Evolutionary conservation across 2,113 vertebrate species (phyloP).

Genomic region (Tichodroma muraria): DNA sequence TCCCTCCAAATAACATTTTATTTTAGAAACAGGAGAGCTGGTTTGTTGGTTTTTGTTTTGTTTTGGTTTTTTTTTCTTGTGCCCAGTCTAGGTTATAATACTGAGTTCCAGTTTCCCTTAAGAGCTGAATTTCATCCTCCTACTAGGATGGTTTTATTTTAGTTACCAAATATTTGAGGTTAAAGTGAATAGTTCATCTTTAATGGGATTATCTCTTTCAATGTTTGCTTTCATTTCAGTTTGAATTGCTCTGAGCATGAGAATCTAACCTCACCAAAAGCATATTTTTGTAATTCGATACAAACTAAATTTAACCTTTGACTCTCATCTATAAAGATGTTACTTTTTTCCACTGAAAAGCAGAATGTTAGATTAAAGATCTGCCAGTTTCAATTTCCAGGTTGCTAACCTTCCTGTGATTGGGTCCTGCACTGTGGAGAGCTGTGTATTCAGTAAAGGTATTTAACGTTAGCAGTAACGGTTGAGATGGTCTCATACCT

Average conservation of each 20-base stretch:
- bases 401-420: conserved; percentile 63
- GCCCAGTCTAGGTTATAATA: neutral
- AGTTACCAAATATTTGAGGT: conserved; percentile 70
- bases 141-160: conserved; percentile 60
- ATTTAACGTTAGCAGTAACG: neutral
- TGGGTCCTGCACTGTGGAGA: conserved; percentile 35
- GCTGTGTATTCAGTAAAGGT: neutral
- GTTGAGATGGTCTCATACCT: neutral
- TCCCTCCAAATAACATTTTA: neutral
- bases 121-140: conserved; percentile 44
- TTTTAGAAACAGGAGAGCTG: conserved; percentile 25
- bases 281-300: conserved; percentile 78
- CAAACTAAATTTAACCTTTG: conserved; percentile 80
- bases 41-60: too few species aligned
- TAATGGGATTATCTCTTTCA: conserved; percentile 78
- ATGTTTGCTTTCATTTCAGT: conserved; percentile 78
- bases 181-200: conserved; percentile 75
- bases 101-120: conserved; percentile 1
- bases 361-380: conserved; percentile 65
- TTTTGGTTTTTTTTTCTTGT: neutral
- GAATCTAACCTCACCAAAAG: conserved; percentile 76
- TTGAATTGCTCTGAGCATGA: conserved; percentile 70
- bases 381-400: conserved; percentile 70
- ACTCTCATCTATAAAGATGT: conserved; percentile 73
- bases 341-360: conserved; percentile 60